phyloP scores from a whole-genome alignment of 1,140 invertebrate species.

The Habropoda laboriosa region DNA sequence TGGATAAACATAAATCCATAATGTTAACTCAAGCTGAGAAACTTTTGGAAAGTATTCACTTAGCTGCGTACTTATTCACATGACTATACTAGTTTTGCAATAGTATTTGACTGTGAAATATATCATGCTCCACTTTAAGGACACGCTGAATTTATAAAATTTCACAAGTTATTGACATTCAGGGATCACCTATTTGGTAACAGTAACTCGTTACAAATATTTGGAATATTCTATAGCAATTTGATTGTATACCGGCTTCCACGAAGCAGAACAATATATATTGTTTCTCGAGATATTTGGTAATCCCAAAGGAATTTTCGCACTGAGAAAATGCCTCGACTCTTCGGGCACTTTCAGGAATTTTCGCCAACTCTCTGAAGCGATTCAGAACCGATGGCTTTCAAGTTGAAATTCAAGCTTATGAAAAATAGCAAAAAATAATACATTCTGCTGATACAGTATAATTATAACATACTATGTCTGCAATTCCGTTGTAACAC shows the following conservation, averaged over 20 bases:
- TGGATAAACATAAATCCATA: no score
- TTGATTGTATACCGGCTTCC: neutral
- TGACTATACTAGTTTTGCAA: no score
- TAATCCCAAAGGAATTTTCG: conserved; percentile 22
- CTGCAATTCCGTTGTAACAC: no score
- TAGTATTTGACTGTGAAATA: no score
- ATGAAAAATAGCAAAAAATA: neutral
- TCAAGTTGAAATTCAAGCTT: neutral
- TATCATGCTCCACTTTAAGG: no score
- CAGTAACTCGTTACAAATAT: neutral
- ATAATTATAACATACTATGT: no score
- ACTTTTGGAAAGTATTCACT: no score
- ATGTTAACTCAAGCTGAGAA: no score
- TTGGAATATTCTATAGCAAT: neutral
- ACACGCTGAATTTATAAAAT: no score
- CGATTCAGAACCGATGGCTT: neutral
- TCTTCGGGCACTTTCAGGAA: conserved; percentile 7
- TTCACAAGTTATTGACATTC: neutral
- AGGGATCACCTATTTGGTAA: neutral
- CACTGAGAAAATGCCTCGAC: neutral
- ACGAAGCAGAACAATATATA: neutral
- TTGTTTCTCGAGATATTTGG: conserved; percentile 18
- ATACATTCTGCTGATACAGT: neutral
- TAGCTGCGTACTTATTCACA: no score
- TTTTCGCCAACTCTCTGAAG: neutral